Evolutionary conservation across 2,797 vertebrate genomes (phyloP).

Genomic region (Setipinna tenuifilis): DNA sequence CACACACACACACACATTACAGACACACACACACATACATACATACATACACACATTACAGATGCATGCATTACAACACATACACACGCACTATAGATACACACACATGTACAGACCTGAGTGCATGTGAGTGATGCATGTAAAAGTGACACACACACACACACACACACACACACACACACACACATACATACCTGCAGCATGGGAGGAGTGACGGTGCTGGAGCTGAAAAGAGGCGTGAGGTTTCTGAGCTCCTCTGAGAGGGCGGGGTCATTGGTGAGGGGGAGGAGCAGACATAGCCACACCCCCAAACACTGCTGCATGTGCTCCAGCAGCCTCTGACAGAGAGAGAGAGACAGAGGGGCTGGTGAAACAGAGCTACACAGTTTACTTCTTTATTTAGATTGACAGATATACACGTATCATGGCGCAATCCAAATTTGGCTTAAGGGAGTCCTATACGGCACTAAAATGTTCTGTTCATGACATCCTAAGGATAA

Average conservation of each 20-base stretch:
- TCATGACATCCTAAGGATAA: no score
- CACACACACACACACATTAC: conserved; percentile 60
- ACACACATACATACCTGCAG: conserved; percentile 72
- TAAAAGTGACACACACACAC: neutral
- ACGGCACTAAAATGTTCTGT: no score
- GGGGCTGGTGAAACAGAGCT: no score
- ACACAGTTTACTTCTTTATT: no score
- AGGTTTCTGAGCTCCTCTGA: conserved; percentile 67
- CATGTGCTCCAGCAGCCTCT: conserved; percentile 82
- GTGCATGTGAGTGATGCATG: no score
- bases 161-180: conserved; percentile 22
- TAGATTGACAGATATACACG: no score
- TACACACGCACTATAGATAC: neutral
- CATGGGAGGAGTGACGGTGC: conserved; percentile 68
- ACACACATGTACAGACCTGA: neutral
- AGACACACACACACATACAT: conserved; percentile 1
- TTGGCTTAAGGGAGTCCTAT: no score
- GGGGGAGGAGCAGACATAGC: conserved; percentile 78
- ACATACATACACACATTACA: neutral
- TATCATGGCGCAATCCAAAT: no score
- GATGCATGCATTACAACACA: no score
- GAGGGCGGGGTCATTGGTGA: conserved; percentile 65
- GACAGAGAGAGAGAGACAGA: conserved; percentile 4
- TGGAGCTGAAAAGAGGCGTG: conserved; percentile 66
- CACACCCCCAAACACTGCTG: conserved; percentile 84